These are phyloP conservation scores for Prinia subflava DNA, from an alignment of 2,113 vertebrate species.

Conservation along the genomic window DNA sequence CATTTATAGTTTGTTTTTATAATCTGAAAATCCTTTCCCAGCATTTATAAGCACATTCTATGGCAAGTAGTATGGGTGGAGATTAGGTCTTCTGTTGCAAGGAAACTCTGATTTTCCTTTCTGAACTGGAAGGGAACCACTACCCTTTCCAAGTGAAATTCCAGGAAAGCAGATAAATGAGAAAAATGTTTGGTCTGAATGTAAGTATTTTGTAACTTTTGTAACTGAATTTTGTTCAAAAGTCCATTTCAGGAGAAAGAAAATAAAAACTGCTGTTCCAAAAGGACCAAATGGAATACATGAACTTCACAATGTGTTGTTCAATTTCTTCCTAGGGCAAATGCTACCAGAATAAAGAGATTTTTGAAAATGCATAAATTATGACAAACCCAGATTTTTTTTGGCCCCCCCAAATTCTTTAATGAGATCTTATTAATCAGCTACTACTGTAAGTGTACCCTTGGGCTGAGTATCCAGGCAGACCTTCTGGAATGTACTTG, in stretches of 20 bases:
- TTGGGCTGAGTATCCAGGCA: neutral
- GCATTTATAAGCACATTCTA: neutral
- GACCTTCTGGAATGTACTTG: neutral
- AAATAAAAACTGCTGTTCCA: neutral
- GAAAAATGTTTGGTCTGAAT: neutral
- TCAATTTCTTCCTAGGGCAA: neutral
- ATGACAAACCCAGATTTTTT: neutral
- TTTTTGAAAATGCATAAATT: neutral
- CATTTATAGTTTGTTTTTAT: neutral
- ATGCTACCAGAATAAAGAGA: neutral
- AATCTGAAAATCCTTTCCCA: neutral
- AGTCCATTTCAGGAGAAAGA: neutral
- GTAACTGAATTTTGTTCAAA: neutral
- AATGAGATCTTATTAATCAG: neutral
- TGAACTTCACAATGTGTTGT: neutral
- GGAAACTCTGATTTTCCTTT: conserved; percentile 25
- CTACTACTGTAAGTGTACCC: neutral
- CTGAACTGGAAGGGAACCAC: neutral
- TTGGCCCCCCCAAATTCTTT: neutral
- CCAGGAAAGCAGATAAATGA: conserved; percentile 2
- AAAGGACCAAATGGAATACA: neutral
- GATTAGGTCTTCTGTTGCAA: neutral
- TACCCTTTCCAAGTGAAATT: conserved; percentile 3
- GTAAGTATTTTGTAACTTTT: neutral
- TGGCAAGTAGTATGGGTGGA: neutral